These are phyloP conservation scores for Ferdinandea cuprea DNA, from an alignment of 2,888 invertebrate genomes.

Conservation along the genomic window DNA sequence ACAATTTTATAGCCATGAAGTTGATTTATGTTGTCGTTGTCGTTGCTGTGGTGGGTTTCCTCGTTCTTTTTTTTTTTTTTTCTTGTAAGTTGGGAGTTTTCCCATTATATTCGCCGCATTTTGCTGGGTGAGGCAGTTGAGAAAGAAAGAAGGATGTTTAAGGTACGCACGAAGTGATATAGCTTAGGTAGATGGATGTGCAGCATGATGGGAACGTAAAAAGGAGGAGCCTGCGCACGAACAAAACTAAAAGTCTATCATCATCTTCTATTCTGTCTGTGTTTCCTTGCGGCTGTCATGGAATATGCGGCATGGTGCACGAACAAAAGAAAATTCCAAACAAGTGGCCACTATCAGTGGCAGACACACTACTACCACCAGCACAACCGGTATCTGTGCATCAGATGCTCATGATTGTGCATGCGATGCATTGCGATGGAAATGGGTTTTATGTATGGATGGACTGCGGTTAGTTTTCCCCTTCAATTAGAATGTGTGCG, in stretches of 20 bases:
- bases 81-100: constrained; percentile 40
- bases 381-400: constrained; percentile 67
- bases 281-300: constrained; percentile 14
- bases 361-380: neutral
- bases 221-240: constrained; percentile 72
- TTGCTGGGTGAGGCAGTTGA: constrained; percentile 42
- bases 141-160: too few species aligned
- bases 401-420: too few species aligned
- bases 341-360: constrained; percentile 52
- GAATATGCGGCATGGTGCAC: constrained; percentile 31
- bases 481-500: constrained; percentile 32
- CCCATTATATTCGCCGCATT: constrained; percentile 38
- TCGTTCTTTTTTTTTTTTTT: constrained; percentile 2
- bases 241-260: constrained; percentile 41
- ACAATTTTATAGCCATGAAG: constrained; percentile 67
- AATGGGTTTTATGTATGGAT: constrained; percentile 13
- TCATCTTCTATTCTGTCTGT: constrained; percentile 23
- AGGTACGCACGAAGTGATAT: neutral
- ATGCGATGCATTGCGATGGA: constrained; percentile 65
- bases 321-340: constrained; percentile 35
- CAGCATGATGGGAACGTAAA: constrained; percentile 26
- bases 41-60: constrained; percentile 14
- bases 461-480: constrained; percentile 39
- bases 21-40: constrained; percentile 63
- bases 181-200: constrained; percentile 59